These are phyloP conservation scores for Ispidina lecontei DNA, from an alignment of 2,797 vertebrate species.

Conservation along the genomic window DNA sequence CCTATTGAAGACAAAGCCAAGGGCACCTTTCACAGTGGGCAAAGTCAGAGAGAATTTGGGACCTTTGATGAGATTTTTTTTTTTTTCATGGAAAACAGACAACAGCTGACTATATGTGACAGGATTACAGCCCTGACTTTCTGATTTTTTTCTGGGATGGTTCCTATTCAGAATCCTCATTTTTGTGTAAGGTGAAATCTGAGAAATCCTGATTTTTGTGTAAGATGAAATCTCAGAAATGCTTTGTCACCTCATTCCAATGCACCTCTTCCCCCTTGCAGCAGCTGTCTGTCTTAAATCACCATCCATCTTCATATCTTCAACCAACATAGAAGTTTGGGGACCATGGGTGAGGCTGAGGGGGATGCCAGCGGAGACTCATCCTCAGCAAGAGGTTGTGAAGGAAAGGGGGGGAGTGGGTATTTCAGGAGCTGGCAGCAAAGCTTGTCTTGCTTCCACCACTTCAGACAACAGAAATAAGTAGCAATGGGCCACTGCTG, in stretches of 20 bases:
- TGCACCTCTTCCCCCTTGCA: not conserved
- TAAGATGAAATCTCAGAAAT: not conserved
- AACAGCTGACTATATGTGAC: not conserved
- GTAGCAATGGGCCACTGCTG: not conserved
- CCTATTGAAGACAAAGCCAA: not conserved
- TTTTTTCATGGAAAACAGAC: not conserved
- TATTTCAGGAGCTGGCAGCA: not conserved
- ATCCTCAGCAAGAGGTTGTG: not conserved
- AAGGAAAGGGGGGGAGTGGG: not conserved
- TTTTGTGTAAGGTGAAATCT: not conserved
- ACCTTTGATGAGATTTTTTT: conserved; percentile 13
- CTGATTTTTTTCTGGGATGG: not conserved
- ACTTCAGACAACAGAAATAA: not conserved
- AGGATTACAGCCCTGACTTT: not conserved
- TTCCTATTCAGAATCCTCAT: not conserved
- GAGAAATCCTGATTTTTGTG: not conserved
- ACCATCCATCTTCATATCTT: not conserved
- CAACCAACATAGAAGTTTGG: rapidly evolving
- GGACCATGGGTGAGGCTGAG: not conserved
- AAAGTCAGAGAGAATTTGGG: not conserved
- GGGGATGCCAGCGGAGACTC: not conserved
- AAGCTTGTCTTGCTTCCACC: not conserved
- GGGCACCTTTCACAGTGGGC: rapidly evolving
- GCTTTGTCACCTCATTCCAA: rapidly evolving
- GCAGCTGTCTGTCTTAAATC: not conserved